These are phyloP conservation scores for Anthoscopus minutus DNA, from an alignment of 2,113 vertebrate species.

Conservation along the genomic window DNA sequence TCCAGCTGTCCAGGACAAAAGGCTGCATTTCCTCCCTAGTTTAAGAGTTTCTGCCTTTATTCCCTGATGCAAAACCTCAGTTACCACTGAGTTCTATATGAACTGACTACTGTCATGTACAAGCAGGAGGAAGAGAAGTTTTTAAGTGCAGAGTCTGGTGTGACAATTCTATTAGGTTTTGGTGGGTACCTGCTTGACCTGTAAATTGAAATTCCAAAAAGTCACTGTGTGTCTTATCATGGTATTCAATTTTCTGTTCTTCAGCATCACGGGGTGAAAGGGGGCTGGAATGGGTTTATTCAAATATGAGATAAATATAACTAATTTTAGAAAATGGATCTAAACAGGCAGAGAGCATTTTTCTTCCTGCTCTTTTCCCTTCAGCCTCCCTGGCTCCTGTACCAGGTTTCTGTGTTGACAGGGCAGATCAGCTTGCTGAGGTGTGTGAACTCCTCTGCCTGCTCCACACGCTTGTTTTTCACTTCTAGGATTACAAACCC, in stretches of 20 bases:
- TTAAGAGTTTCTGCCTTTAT: neutral
- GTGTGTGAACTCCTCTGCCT: neutral
- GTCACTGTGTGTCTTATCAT: neutral
- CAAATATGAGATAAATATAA: neutral
- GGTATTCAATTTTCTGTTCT: neutral
- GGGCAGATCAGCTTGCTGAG: neutral
- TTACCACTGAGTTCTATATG: neutral
- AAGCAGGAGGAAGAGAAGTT: neutral
- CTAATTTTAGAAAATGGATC: neutral
- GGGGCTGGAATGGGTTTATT: neutral
- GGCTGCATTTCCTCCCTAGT: neutral
- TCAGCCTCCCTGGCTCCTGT: neutral
- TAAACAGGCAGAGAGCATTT: neutral
- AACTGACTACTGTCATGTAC: slow-evolving; percentile 33
- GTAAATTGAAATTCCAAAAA: slow-evolving; percentile 45
- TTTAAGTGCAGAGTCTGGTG: neutral
- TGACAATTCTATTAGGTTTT: slow-evolving; percentile 41
- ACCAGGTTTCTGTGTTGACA: neutral
- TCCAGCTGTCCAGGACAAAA: neutral
- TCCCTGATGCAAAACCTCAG: neutral
- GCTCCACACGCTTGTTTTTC: neutral
- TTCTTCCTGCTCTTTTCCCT: neutral
- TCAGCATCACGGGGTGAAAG: neutral
- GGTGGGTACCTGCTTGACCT: slow-evolving; percentile 33
- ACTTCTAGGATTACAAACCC: neutral